Percentiles rank a stretch among this genome's conserved stretches.
Evolutionary conservation across 2,888 invertebrate genomes (phyloP).

Genomic region (Drosophila diplacantha): DNA sequence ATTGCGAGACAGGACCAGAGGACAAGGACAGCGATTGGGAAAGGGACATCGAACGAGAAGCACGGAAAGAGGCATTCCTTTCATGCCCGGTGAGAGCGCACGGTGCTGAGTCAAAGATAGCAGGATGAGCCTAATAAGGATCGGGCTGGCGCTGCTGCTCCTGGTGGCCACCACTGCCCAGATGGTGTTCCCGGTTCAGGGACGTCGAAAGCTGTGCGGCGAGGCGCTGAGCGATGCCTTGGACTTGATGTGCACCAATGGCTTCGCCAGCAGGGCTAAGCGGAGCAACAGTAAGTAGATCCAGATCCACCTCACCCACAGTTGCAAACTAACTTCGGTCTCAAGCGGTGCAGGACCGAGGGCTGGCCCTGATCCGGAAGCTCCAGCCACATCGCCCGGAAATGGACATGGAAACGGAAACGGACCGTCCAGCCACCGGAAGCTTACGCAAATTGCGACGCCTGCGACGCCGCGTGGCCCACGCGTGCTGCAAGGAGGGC

Average conservation of each 20-base stretch:
- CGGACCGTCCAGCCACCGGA: slow-evolving; percentile 12
- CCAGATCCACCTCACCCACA: neutral
- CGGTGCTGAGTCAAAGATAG: slow-evolving; percentile 24
- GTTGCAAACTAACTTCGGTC: slow-evolving; percentile 29
- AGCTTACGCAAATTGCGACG: slow-evolving; percentile 43
- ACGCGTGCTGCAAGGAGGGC: slow-evolving; percentile 60
- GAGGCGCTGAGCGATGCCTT: slow-evolving; percentile 56
- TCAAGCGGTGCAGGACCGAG: slow-evolving; percentile 43
- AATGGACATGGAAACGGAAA: slow-evolving; percentile 2
- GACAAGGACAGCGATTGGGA: slow-evolving; percentile 17
- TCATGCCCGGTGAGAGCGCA: slow-evolving; percentile 23
- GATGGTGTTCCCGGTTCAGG: slow-evolving; percentile 48
- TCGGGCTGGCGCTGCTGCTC: slow-evolving; percentile 50
- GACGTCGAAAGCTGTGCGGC: slow-evolving; percentile 59
- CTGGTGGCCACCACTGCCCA: slow-evolving; percentile 49
- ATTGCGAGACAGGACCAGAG: slow-evolving; percentile 16
- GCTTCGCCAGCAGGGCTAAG: slow-evolving; percentile 51
- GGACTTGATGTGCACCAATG: slow-evolving; percentile 60
- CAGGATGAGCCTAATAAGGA: slow-evolving; percentile 50
- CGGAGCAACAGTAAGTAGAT: slow-evolving; percentile 60
- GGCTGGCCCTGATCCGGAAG: slow-evolving; percentile 28
- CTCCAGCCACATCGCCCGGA: slow-evolving; percentile 3
- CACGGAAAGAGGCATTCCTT: slow-evolving; percentile 10
- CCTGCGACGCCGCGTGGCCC: slow-evolving; percentile 53
- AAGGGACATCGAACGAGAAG: slow-evolving; percentile 2